phyloP scores from a whole-genome alignment of 2,113 vertebrate species.

The Myiozetetes cayanensis region DNA sequence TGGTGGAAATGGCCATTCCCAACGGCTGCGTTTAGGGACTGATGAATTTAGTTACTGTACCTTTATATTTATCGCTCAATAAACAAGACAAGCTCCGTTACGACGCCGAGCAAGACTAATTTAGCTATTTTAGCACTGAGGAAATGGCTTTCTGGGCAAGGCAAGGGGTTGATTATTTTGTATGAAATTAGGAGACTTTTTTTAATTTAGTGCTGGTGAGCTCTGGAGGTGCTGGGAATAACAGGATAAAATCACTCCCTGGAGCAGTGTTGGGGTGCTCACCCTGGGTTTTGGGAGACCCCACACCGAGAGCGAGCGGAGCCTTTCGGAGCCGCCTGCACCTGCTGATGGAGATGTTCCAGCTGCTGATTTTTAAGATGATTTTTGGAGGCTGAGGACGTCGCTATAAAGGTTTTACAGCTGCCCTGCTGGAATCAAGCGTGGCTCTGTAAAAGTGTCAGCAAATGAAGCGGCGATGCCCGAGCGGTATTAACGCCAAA shows the following conservation, averaged over 20 bases:
- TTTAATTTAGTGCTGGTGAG: background rate
- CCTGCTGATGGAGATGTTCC: background rate
- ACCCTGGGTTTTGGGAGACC: background rate
- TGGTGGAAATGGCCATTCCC: slow-evolving; percentile 49
- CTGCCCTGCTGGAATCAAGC: background rate
- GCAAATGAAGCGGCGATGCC: background rate
- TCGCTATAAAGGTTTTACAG: slow-evolving; percentile 35
- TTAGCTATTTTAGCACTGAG: slow-evolving; percentile 15
- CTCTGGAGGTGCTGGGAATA: background rate
- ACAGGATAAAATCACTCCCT: background rate
- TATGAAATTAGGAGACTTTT: background rate
- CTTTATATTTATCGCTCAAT: slow-evolving; percentile 66
- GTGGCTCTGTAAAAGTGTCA: slow-evolving; percentile 45
- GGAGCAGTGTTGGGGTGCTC: background rate
- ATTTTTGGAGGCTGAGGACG: background rate
- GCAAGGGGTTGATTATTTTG: background rate
- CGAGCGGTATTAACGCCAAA: background rate
- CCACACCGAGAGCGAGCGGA: fast-evolving
- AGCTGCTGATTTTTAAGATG: slow-evolving; percentile 6
- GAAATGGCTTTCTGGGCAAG: slow-evolving; percentile 22
- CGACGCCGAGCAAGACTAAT: background rate
- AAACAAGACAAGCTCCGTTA: slow-evolving; percentile 55
- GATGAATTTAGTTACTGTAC: slow-evolving; percentile 63
- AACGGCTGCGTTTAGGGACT: slow-evolving; percentile 42
- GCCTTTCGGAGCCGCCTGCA: fast-evolving